Conservation (phyloP, 2,113 vertebrate species). For the Bos javanicus region DNA sequence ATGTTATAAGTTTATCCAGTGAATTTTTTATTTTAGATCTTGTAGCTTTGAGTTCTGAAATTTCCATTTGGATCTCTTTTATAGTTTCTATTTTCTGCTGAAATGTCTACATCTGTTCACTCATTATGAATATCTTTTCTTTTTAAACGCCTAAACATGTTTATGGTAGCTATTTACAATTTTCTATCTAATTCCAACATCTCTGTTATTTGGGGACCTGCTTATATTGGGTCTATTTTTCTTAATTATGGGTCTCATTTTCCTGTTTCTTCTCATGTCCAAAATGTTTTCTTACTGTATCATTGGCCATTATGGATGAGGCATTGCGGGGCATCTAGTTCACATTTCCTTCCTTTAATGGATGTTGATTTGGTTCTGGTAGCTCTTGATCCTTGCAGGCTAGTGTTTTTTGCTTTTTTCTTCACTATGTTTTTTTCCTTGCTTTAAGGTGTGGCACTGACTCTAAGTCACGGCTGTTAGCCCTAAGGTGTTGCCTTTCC, state of each 20-base stretch:
- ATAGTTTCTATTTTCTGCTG: neutral
- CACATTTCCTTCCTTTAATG: neutral
- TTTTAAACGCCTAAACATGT: neutral
- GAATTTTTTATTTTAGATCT: neutral
- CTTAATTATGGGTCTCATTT: neutral
- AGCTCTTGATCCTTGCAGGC: neutral
- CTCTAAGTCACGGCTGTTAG: no score
- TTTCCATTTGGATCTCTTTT: neutral
- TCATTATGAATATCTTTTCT: neutral
- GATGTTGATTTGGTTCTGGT: neutral
- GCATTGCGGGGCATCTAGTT: neutral
- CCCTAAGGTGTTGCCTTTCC: neutral
- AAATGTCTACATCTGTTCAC: neutral
- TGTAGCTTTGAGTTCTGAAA: neutral
- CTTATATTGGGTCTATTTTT: neutral
- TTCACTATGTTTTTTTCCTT: neutral
- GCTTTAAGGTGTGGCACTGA: neutral
- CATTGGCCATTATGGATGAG: neutral
- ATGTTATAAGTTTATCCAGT: neutral
- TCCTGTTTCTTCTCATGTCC: neutral
- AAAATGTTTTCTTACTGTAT: neutral
- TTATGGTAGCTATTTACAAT: neutral
- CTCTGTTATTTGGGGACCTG: neutral
- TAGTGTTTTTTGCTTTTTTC: neutral
- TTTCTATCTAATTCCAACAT: neutral